phyloP scores from a whole-genome alignment of 92 coral and sea anemone species.

The Metridium senile region DNA sequence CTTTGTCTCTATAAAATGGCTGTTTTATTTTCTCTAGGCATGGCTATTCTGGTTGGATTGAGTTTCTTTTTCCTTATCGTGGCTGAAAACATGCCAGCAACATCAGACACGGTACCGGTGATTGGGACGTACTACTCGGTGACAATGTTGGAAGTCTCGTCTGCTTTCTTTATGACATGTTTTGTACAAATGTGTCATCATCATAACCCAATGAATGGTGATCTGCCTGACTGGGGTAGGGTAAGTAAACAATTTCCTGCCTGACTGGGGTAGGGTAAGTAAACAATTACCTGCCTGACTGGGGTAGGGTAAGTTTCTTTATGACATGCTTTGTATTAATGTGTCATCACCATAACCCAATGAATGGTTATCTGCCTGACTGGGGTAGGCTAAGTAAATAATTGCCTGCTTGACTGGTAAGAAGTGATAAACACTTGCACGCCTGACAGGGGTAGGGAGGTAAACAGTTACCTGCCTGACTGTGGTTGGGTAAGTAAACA shows the following conservation, averaged over 20 bases:
- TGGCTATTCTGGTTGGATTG: slow-evolving; percentile 83
- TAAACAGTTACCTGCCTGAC: not conserved
- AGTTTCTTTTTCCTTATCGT: slow-evolving; percentile 93
- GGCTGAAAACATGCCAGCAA: slow-evolving; percentile 96
- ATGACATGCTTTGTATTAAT: slow-evolving; percentile 88
- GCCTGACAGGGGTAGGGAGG: not conserved
- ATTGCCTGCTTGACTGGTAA: not conserved
- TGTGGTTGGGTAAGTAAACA: not conserved
- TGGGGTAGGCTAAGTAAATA: slow-evolving; percentile 72
- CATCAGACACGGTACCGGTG: slow-evolving; percentile 83
- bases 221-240: slow-evolving; percentile 83
- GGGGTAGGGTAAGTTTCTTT: slow-evolving; percentile 39
- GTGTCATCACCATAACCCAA: slow-evolving; percentile 81
- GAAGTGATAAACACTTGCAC: not conserved
- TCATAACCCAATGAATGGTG: slow-evolving; percentile 75
- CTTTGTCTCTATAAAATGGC: no score
- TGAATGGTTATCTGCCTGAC: slow-evolving; percentile 76
- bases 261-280: not conserved
- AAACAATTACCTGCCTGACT: not conserved
- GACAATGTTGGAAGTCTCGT: slow-evolving; percentile 82
- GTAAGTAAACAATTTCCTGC: slow-evolving; percentile 28
- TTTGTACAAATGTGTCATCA: slow-evolving; percentile 87
- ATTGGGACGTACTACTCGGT: slow-evolving; percentile 88
- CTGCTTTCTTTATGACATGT: slow-evolving; percentile 87
- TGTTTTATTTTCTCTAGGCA: no score